Percentiles rank a stretch among this genome's conserved stretches.
Conservation (phyloP, 2,113 vertebrate genomes). For the Mandrillus leucophaeus region DNA sequence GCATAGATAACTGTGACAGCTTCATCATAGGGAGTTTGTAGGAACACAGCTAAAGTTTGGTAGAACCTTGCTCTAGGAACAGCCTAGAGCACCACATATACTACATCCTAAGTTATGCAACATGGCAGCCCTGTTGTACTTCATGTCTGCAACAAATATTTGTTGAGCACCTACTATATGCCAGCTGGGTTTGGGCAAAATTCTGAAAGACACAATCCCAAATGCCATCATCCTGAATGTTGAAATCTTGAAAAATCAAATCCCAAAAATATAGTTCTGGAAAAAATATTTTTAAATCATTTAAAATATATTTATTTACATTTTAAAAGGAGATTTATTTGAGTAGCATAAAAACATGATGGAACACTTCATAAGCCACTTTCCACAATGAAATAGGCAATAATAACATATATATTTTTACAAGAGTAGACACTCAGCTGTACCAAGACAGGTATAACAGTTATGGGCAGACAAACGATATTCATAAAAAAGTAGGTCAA, state of each 20-base stretch:
- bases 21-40: not conserved
- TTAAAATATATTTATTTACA: not conserved
- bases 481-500: not conserved
- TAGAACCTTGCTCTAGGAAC: not conserved
- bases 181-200: not conserved
- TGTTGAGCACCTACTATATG: not conserved
- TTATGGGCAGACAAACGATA: not conserved
- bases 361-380: not conserved
- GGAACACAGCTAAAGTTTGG: not conserved
- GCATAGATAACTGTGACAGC: no score
- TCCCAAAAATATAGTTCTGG: not conserved
- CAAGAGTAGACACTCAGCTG: not conserved
- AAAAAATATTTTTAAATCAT: not conserved
- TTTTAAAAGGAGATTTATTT: not conserved
- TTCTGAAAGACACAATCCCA: not conserved
- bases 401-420: not conserved
- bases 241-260: not conserved
- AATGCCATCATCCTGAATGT: not conserved
- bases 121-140: not conserved
- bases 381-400: not conserved
- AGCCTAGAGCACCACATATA: no score
- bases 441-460: not conserved
- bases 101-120: no score
- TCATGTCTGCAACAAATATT: not conserved
- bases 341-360: not conserved